Evolutionary conservation across 2,797 vertebrate species (phyloP).

Genomic region (Arnoldichthys spilopterus): DNA sequence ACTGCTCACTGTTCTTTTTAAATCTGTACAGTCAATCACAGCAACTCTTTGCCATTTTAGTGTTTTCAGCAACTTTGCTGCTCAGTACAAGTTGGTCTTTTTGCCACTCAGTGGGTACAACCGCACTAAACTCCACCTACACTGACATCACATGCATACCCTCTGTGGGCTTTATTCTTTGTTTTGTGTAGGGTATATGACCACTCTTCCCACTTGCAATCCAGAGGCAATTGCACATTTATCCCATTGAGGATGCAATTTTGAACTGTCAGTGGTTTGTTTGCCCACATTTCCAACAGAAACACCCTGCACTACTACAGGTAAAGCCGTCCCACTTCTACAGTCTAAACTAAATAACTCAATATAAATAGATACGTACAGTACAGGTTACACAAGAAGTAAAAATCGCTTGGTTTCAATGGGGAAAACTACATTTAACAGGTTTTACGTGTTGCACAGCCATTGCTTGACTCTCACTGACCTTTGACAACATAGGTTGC

Average conservation of each 20-base stretch:
- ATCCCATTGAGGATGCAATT: slow-evolving; percentile 2
- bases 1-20: too few species aligned
- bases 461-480: neutral
- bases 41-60: too few species aligned
- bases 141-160: too few species aligned
- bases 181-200: neutral
- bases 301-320: neutral
- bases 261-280: neutral
- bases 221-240: slow-evolving; percentile 3
- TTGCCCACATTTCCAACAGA: neutral
- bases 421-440: neutral
- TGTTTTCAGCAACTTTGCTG: too few species aligned
- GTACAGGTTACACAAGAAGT: slow-evolving; percentile 10
- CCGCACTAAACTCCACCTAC: too few species aligned
- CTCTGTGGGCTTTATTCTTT: neutral
- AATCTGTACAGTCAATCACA: too few species aligned
- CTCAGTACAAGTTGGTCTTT: too few species aligned
- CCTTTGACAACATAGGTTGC: neutral
- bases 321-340: neutral
- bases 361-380: slow-evolving; percentile 25
- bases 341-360: slow-evolving; percentile 5
- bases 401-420: neutral
- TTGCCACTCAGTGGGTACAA: too few species aligned
- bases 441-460: neutral
- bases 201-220: neutral